Conservation (phyloP, 2,888 invertebrate genomes). For the Artemia sinica region DNA sequence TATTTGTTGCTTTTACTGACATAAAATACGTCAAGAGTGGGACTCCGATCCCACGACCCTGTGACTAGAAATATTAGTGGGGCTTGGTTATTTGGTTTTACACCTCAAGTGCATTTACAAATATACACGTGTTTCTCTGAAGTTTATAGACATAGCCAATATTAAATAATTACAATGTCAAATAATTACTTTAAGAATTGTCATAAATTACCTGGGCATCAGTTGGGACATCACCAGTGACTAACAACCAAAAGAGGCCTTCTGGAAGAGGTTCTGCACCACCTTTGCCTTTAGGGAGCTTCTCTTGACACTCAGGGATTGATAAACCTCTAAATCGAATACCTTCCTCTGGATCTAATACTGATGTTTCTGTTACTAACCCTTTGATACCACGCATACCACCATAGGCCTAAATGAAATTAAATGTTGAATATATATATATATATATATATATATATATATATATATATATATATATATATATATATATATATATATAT, state of each 20-base stretch:
- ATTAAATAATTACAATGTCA: neutral
- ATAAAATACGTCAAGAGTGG: too few species aligned
- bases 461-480: too few species aligned
- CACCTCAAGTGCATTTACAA: too few species aligned
- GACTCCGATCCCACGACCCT: too few species aligned
- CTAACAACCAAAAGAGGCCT: conserved; percentile 79
- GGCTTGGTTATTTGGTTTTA: too few species aligned
- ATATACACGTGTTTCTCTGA: too few species aligned
- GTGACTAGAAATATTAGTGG: too few species aligned
- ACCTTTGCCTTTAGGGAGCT: conserved; percentile 60
- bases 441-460: too few species aligned
- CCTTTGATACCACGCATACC: conserved; percentile 94
- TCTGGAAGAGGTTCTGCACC: conserved; percentile 76
- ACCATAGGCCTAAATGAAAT: conserved; percentile 45
- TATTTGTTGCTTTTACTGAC: too few species aligned
- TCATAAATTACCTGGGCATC: conserved; percentile 46
- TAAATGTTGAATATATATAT: too few species aligned
- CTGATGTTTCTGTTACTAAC: conserved; percentile 83
- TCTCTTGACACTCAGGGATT: conserved; percentile 77
- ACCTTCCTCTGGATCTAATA: conserved; percentile 83
- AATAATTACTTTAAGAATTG: neutral
- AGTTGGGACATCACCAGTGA: conserved; percentile 72
- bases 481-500: too few species aligned
- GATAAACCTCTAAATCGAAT: conserved; percentile 84
- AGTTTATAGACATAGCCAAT: too few species aligned